Base-by-base conservation (phyloP, 2,888 invertebrate genomes). In the Chaitophorus viminalis region DNA sequence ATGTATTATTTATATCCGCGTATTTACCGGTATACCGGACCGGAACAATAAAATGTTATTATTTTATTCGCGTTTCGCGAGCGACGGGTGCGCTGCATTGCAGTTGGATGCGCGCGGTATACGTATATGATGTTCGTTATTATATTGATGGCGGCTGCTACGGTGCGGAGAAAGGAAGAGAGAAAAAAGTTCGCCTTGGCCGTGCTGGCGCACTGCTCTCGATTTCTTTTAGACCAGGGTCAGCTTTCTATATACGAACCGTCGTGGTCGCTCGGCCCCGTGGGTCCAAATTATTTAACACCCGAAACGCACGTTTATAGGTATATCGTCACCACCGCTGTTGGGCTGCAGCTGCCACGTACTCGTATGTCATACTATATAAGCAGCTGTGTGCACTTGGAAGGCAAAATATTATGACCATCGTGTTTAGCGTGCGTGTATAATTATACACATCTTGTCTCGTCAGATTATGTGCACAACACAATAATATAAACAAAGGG, bases 201-300 rank as follows among this genome's bases (percentile, higher is more conserved):
- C 82, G 82, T 82, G 79, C 36, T n/a, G n/a, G 65, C 29, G n/a
- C 39, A 79, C 36, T 79, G 82, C 52, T 82, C 70, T 82, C 82
- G 82, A 82, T 82, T 82, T 82, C 82, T 82, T 82, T 46, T 6
- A 31, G 82, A 82, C 82, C 82, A 70, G 70, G 82, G 82, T 82
- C 82, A 72, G 46, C 82, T 82, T 82, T 82, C 82, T 82, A n/a
- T n/a, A n/a, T n/a, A 81, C 18, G 6, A n/a, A 21, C 1, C 6
- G 36, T 60, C 36, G 36, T 39, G 79, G 79, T 79, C 79, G 36
- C 29, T n/a, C 39, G 14, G 29, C 39, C 70, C 81, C 82, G 31
- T 31, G 31, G 82, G 82, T 25, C 25, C 14, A 70, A 82, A 82
- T 82, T 81, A 31, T 70, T 52, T 21, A 68, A 60, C 36, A 11